These are phyloP conservation scores for Cerastoderma edule DNA, from an alignment of 2,888 invertebrate species.

Conservation along the genomic window DNA sequence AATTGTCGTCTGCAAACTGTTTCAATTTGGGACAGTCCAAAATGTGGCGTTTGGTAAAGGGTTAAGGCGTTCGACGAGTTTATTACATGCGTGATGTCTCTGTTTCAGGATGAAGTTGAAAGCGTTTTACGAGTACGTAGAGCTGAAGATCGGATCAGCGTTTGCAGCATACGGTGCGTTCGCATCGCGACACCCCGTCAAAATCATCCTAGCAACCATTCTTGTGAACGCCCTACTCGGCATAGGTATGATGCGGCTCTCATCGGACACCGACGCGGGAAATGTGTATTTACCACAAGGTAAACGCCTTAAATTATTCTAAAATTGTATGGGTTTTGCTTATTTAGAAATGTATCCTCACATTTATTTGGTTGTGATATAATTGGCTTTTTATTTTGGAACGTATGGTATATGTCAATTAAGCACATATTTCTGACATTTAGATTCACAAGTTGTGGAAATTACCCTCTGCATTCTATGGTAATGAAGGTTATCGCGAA, in stretches of 20 bases:
- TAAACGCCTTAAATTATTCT: conserved; percentile 10
- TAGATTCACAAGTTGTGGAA: neutral
- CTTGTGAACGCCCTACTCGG: conserved; percentile 59
- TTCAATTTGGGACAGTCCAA: too few species aligned
- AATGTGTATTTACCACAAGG: conserved; percentile 63
- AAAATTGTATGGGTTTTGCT: neutral
- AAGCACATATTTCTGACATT: neutral
- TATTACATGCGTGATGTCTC: neutral
- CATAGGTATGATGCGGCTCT: conserved; percentile 36
- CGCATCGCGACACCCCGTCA: conserved; percentile 32
- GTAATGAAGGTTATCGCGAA: too few species aligned
- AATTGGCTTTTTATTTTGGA: neutral
- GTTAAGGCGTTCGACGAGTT: neutral
- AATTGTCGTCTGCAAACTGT: too few species aligned
- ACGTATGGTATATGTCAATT: neutral
- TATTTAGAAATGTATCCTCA: neutral
- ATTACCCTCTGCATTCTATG: neutral
- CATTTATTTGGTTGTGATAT: neutral
- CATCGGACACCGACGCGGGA: conserved; percentile 57
- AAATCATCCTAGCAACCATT: conserved; percentile 17
- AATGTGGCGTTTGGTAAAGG: too few species aligned
- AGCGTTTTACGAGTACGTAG: conserved; percentile 28
- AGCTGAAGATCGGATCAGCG: conserved; percentile 30
- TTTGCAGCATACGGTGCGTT: conserved; percentile 27
- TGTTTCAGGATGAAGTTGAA: conserved; percentile 29